Conservation (phyloP, 2,797 vertebrate species). For the Lepus oiostolus region DNA sequence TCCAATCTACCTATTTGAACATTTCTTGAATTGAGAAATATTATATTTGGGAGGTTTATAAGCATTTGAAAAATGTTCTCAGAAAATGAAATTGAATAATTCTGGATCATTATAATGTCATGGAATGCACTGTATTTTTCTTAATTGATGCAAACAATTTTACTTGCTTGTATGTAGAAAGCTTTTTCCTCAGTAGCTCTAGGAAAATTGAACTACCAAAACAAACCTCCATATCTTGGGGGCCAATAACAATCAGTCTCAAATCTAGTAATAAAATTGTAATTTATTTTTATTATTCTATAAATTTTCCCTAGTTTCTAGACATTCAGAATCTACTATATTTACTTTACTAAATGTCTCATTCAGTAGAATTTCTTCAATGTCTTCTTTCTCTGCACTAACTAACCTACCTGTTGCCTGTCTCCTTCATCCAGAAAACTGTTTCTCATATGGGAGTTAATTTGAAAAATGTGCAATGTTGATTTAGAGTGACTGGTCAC, state of each 20-base stretch:
- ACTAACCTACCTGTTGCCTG: not conserved
- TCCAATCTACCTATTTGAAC: not conserved
- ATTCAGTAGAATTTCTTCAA: not conserved
- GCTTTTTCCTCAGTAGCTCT: not conserved
- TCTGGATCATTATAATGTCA: not conserved
- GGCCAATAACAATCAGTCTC: not conserved
- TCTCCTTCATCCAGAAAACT: not conserved
- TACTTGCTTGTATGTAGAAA: not conserved
- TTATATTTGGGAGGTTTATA: not conserved
- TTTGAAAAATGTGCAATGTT: conserved; percentile 20
- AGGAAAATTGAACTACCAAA: not conserved
- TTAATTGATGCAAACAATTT: not conserved
- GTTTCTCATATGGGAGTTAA: not conserved
- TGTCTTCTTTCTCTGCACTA: not conserved
- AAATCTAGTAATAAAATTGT: not conserved
- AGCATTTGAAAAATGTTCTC: conserved; percentile 18
- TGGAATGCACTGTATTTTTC: not conserved
- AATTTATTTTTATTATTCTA: not conserved
- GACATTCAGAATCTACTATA: not conserved
- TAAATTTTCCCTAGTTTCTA: not conserved
- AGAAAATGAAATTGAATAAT: conserved; percentile 2
- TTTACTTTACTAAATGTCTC: not conserved
- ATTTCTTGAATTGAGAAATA: conserved; percentile 29
- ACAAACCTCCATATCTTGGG: not conserved
- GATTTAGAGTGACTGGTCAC: conserved; percentile 7